These are phyloP conservation scores for Bombus consobrinus DNA, from an alignment of 1,140 invertebrate species.

Conservation along the genomic window DNA sequence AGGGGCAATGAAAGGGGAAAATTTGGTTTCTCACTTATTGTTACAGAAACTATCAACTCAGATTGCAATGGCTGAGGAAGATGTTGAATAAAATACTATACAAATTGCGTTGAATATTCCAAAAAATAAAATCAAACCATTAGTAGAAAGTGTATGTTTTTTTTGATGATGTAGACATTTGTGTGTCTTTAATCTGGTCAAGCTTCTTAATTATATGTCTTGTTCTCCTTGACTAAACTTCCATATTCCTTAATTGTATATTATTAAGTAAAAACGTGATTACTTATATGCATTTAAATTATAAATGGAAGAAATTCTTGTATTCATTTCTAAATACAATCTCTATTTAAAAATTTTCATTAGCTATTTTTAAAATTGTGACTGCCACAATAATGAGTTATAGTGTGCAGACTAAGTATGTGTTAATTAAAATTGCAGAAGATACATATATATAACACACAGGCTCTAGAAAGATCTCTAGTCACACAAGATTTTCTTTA, in stretches of 20 bases:
- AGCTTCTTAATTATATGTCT: slow-evolving; percentile 29
- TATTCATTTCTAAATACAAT: slow-evolving; percentile 34
- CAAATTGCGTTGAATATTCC: slow-evolving; percentile 67
- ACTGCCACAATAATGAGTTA: slow-evolving; percentile 23
- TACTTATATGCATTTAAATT: slow-evolving; percentile 38
- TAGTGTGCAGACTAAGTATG: background rate
- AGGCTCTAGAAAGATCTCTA: slow-evolving; percentile 19
- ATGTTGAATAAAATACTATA: slow-evolving; percentile 77
- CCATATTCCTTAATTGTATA: slow-evolving; percentile 45
- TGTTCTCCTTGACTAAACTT: slow-evolving; percentile 48
- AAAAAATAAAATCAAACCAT: slow-evolving; percentile 66
- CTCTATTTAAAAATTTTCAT: slow-evolving; percentile 12
- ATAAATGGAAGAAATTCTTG: slow-evolving; percentile 25
- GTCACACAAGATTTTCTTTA: slow-evolving; percentile 29
- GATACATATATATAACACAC: background rate
- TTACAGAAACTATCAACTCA: slow-evolving; percentile 77
- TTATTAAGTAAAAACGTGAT: slow-evolving; percentile 23
- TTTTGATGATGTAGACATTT: slow-evolving; percentile 55
- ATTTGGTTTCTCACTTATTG: slow-evolving; percentile 51
- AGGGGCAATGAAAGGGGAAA: background rate
- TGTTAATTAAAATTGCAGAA: slow-evolving; percentile 7
- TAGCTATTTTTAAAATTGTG: background rate
- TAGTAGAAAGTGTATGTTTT: slow-evolving; percentile 61
- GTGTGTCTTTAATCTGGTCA: slow-evolving; percentile 47
- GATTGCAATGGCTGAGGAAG: slow-evolving; percentile 78